Evolutionary conservation across 2,888 invertebrate genomes (phyloP).

Genomic region (Ferrisia virgata): DNA sequence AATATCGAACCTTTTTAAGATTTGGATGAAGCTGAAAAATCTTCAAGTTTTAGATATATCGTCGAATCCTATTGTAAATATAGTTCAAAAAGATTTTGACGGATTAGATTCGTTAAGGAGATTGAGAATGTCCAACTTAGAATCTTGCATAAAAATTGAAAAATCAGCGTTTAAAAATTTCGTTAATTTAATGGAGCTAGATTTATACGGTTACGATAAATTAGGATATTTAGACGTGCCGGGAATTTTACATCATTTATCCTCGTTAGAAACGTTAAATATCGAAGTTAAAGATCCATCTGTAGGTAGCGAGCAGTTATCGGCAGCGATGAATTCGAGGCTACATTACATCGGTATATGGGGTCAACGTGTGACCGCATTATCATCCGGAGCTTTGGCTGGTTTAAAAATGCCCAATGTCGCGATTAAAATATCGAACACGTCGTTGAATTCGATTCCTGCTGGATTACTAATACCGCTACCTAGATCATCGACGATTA

Average conservation of each 20-base stretch:
- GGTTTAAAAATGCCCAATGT: slow-evolving; percentile 73
- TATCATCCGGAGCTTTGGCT: slow-evolving; percentile 79
- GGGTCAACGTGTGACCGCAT: slow-evolving; percentile 70
- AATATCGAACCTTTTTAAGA: slow-evolving; percentile 62
- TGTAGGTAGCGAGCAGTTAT: slow-evolving; percentile 77
- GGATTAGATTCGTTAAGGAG: slow-evolving; percentile 63
- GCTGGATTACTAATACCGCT: slow-evolving; percentile 81
- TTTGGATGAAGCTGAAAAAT: slow-evolving; percentile 67
- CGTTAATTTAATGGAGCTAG: slow-evolving; percentile 66
- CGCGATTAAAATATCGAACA: slow-evolving; percentile 72
- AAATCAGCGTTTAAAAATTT: slow-evolving; percentile 74
- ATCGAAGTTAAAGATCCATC: slow-evolving; percentile 82
- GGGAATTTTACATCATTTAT: slow-evolving; percentile 72
- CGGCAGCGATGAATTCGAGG: slow-evolving; percentile 74
- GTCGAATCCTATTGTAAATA: slow-evolving; percentile 72
- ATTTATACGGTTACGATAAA: slow-evolving; percentile 73
- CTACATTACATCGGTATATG: slow-evolving; percentile 70
- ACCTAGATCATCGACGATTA: slow-evolving; percentile 77
- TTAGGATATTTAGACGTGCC: slow-evolving; percentile 82
- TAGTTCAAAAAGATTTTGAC: slow-evolving; percentile 74
- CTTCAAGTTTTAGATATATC: slow-evolving; percentile 76
- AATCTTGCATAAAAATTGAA: slow-evolving; percentile 72
- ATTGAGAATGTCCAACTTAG: slow-evolving; percentile 62
- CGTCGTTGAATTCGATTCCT: slow-evolving; percentile 73
- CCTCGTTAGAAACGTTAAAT: slow-evolving; percentile 71